A percentile compares a stretch with the other conserved stretches of the same genome.
These are phyloP conservation scores for Colinus virginianus DNA, from an alignment of 2,113 vertebrate species.

Conservation along the genomic window DNA sequence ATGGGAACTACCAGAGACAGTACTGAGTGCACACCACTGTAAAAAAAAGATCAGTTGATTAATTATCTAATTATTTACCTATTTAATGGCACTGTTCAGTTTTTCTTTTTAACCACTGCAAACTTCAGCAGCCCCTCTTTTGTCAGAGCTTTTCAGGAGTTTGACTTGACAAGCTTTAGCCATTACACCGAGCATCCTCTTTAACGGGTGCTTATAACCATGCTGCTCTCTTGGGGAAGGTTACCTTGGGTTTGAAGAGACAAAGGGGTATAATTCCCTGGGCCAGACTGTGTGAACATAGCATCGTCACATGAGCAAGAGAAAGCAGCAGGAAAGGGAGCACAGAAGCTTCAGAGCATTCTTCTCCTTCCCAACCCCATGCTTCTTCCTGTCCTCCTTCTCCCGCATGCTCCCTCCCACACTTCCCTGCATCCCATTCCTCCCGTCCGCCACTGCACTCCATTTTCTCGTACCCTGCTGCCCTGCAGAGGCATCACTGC, in stretches of 20 bases:
- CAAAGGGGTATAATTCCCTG: neutral
- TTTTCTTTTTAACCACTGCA: slow-evolving; percentile 15
- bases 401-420: slow-evolving; percentile 47
- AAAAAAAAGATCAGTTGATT: neutral
- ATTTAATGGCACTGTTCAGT: neutral
- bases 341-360: slow-evolving; percentile 63
- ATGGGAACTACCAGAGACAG: neutral
- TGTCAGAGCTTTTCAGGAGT: neutral
- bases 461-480: slow-evolving; percentile 27
- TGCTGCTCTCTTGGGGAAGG: neutral
- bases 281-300: neutral
- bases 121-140: neutral
- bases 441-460: slow-evolving; percentile 45
- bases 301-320: neutral
- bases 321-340: slow-evolving; percentile 42
- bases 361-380: slow-evolving; percentile 25
- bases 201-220: neutral
- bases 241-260: neutral
- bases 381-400: slow-evolving; percentile 40
- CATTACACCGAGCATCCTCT: neutral
- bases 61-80: neutral
- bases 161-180: slow-evolving; percentile 4
- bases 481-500: slow-evolving; percentile 48
- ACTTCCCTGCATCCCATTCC: slow-evolving; percentile 16
- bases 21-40: neutral